These are phyloP conservation scores for Nycticryphes semicollaris DNA, from an alignment of 2,113 vertebrate genomes.

Conservation along the genomic window DNA sequence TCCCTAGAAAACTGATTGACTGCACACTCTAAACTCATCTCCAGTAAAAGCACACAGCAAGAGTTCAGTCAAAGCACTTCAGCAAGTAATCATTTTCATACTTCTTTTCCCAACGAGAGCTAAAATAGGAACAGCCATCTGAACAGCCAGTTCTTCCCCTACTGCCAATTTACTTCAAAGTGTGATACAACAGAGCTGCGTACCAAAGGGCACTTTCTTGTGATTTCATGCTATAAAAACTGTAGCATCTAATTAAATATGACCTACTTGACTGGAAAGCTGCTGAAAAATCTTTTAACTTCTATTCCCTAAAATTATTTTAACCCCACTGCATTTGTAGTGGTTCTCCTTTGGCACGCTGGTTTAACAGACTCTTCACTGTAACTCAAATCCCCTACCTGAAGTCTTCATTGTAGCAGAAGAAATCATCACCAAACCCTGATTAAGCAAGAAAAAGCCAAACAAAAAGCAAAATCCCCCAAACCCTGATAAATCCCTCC, in stretches of 20 bases:
- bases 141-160: constrained; percentile 22
- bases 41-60: not conserved
- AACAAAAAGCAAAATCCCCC: not conserved
- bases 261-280: constrained; percentile 49
- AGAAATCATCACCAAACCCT: not conserved
- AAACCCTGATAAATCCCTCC: not conserved
- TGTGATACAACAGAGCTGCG: not conserved
- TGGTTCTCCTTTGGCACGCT: not conserved
- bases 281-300: not conserved
- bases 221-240: constrained; percentile 45
- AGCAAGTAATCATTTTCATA: constrained; percentile 24
- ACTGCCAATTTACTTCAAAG: constrained; percentile 29
- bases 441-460: not conserved
- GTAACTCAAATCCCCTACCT: not conserved
- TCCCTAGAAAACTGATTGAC: not conserved
- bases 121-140: constrained; percentile 47
- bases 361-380: not conserved
- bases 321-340: not conserved
- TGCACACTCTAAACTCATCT: not conserved
- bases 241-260: constrained; percentile 40
- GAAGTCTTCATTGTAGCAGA: not conserved
- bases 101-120: not conserved
- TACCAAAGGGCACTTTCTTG: constrained; percentile 32
- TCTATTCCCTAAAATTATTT: not conserved
- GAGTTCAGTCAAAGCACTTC: not conserved